These are phyloP conservation scores for Bufo bufo DNA, from an alignment of 2,113 vertebrate species.

Conservation along the genomic window DNA sequence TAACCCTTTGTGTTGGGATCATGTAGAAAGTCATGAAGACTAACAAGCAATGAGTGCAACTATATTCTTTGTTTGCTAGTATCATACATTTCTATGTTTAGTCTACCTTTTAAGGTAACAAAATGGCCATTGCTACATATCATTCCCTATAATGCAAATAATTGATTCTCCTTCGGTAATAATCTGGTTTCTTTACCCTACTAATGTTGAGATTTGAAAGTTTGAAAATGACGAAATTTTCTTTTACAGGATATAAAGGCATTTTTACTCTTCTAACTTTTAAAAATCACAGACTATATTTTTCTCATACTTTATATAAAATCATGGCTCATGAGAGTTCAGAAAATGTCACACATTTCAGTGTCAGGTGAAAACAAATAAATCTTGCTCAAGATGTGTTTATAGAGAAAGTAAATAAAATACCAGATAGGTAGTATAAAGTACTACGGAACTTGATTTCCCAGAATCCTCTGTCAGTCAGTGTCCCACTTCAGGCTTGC, in stretches of 20 bases:
- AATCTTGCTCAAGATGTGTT: background rate
- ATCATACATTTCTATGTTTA: too few species aligned
- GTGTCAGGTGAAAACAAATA: background rate
- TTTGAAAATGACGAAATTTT: background rate
- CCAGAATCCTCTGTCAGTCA: slow-evolving; percentile 15
- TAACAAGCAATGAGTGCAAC: too few species aligned
- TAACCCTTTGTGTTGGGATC: too few species aligned
- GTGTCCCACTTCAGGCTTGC: background rate
- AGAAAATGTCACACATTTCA: background rate
- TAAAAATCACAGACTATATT: background rate
- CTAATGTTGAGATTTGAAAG: background rate
- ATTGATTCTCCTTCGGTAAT: background rate
- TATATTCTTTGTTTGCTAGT: too few species aligned
- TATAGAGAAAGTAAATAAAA: background rate
- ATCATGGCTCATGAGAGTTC: background rate
- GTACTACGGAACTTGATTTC: background rate
- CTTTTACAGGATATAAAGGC: background rate
- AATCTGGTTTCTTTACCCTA: background rate
- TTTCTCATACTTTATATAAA: background rate
- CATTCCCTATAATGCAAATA: background rate
- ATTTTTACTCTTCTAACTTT: background rate
- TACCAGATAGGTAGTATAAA: background rate
- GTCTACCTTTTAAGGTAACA: too few species aligned
- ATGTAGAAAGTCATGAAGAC: too few species aligned
- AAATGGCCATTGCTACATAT: background rate